phyloP scores from a whole-genome alignment of 2,797 vertebrate species.

The Margarornis squamiger region DNA sequence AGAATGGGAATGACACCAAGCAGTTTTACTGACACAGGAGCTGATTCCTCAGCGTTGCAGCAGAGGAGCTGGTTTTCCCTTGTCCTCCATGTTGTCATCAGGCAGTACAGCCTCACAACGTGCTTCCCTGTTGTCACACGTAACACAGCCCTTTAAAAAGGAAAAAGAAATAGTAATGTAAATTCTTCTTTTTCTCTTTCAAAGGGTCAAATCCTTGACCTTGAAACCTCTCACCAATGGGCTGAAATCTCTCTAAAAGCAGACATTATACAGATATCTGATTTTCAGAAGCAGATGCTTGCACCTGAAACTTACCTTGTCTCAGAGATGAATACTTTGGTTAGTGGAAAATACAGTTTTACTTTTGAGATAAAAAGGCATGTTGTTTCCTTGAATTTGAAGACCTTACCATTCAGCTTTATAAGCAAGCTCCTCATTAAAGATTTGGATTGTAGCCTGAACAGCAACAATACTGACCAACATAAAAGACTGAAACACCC shows the following conservation, averaged over 20 bases:
- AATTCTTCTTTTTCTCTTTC: neutral
- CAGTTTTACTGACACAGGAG: neutral
- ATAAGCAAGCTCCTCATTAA: neutral
- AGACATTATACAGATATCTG: neutral
- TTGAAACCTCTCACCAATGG: neutral
- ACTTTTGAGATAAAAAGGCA: neutral
- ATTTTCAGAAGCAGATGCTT: neutral
- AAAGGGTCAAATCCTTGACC: neutral
- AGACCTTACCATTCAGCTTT: neutral
- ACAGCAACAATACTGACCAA: neutral
- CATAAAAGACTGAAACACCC: neutral
- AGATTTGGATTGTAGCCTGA: neutral
- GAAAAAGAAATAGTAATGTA: neutral
- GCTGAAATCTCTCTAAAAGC: neutral
- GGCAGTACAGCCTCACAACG: neutral
- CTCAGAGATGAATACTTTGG: neutral
- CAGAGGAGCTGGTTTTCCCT: neutral
- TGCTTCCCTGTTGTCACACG: neutral
- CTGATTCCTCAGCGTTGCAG: neutral
- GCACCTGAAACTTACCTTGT: neutral
- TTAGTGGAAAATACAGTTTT: neutral
- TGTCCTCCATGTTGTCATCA: neutral
- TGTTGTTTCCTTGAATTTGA: neutral
- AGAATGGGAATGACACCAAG: neutral
- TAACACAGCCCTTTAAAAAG: slow-evolving; percentile 64